A percentile compares a stretch with the other conserved stretches of the same genome.
Evolutionary conservation across 2,113 vertebrate species (phyloP).

Genomic region (Crypturellus undulatus): DNA sequence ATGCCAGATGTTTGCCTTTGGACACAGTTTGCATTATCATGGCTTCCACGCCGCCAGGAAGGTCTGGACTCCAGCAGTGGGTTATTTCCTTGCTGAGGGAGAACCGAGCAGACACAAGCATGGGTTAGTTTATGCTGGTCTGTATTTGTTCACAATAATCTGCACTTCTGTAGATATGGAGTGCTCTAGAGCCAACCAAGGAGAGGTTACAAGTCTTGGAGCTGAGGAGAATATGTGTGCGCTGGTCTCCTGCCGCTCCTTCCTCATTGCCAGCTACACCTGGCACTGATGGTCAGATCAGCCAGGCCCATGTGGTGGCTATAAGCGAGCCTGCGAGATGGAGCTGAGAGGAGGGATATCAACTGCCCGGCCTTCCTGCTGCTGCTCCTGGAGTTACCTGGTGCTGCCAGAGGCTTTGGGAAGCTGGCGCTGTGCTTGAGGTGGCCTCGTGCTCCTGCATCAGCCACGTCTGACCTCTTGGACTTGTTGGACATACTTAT

Average conservation of each 20-base stretch:
- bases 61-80: constrained; percentile 63
- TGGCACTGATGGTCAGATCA: not conserved
- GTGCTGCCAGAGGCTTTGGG: not conserved
- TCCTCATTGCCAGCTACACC: not conserved
- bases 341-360: not conserved
- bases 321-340: not conserved
- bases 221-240: not conserved
- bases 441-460: fast-evolving
- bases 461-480: not conserved
- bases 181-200: constrained; percentile 29
- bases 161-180: constrained; percentile 15
- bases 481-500: not conserved
- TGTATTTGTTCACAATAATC: not conserved
- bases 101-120: not conserved
- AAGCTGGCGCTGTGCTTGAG: not conserved
- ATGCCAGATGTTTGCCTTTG: constrained; percentile 67
- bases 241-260: not conserved
- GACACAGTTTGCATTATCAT: constrained; percentile 42
- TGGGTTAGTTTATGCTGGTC: constrained; percentile 20
- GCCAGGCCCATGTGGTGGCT: not conserved
- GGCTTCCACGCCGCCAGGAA: constrained; percentile 48
- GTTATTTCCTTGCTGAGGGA: constrained; percentile 51
- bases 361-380: not conserved
- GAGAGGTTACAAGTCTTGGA: constrained; percentile 10
- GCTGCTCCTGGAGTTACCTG: not conserved